A percentile compares a stretch with the other conserved stretches of the same genome.
phyloP scores from a whole-genome alignment of 2,797 vertebrate genomes.

The Hirundo rustica region DNA sequence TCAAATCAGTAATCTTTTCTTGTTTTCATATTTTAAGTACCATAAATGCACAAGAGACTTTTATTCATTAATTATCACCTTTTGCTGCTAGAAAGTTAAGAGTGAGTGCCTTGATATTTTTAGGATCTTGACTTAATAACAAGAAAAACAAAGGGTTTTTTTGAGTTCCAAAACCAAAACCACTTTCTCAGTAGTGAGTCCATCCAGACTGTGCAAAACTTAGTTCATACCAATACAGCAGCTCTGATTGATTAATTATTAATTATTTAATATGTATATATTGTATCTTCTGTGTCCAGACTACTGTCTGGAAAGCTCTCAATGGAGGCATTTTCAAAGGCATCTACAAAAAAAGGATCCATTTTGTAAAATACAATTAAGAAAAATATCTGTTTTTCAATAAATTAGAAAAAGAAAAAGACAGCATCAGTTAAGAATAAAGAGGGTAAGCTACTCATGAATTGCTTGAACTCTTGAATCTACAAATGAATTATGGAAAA shows the following conservation, averaged over 20 bases:
- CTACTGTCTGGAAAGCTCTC: not conserved
- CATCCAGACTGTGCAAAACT: not conserved
- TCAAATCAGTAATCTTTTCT: not conserved
- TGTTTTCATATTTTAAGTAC: not conserved
- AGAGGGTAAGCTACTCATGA: not conserved
- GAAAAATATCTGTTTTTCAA: not conserved
- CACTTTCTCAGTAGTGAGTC: not conserved
- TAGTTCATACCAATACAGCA: not conserved
- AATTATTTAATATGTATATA: not conserved
- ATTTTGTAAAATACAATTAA: not conserved
- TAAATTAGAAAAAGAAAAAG: not conserved
- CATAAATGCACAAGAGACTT: not conserved
- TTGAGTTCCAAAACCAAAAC: not conserved
- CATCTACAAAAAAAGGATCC: not conserved
- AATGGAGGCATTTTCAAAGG: not conserved
- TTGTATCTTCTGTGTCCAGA: not conserved
- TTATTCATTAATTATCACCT: not conserved
- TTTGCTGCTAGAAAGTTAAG: not conserved
- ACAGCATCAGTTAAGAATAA: not conserved
- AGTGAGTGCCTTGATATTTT: not conserved
- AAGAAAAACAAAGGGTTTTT: no score
- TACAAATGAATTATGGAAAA: slow-evolving; percentile 48
- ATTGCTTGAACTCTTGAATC: not conserved
- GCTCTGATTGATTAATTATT: not conserved
- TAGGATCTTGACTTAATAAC: no score